Base-by-base conservation (phyloP, 1,140 invertebrate species). In the Solen grandis region DNA sequence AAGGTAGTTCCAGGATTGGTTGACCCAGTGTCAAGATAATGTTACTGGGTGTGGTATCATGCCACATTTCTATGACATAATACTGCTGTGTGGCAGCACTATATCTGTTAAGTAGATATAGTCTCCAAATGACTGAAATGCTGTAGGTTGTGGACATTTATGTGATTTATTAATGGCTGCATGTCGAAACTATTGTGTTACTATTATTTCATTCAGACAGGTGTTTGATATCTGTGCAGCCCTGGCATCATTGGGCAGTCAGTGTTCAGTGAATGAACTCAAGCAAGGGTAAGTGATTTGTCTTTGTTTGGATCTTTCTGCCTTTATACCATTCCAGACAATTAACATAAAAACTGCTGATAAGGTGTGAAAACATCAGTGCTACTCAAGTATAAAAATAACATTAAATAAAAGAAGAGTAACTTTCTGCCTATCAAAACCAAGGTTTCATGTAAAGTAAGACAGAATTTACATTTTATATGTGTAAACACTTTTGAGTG, bases 191-290 rank as follows among this genome's bases (percentile, higher is more conserved):
- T n/a, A n/a, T n/a, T n/a, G n/a, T n/a, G n/a, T n/a, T n/a, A n/a
- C n/a, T n/a, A 25, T 72, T 60, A 14, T 59, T 33, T 52, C 52
- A 14, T 60, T 31, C 63, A 77, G 74, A 46, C 63, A 68, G 25
- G 29, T 68, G 63, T 68, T 65, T 68, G 74, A 77, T 55, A 68
- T 77, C 35, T 77, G 74, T 77, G 62, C 74, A 8, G 63, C 63
- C 10, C 22, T 77, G 33, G 35, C 57, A 68, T 8, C 10, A 14
- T 22, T 50, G 10, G 62, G 74, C 19, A 35, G 38, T 27, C 2
- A 25, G 8, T 77, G 74, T 59, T 60, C 74, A 3, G 74, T 33
- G 19, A 66, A 66, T 35, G n/a, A 2, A 5, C 63, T 31, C 19
- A 27, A n/a, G 10, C 8, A 22, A 10, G 25, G 55, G 19, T 22